Percentiles rank a stretch among this genome's conserved stretches.
phyloP scores from a whole-genome alignment of 2,888 invertebrate species.

The Dorcus parallelipipedus region DNA sequence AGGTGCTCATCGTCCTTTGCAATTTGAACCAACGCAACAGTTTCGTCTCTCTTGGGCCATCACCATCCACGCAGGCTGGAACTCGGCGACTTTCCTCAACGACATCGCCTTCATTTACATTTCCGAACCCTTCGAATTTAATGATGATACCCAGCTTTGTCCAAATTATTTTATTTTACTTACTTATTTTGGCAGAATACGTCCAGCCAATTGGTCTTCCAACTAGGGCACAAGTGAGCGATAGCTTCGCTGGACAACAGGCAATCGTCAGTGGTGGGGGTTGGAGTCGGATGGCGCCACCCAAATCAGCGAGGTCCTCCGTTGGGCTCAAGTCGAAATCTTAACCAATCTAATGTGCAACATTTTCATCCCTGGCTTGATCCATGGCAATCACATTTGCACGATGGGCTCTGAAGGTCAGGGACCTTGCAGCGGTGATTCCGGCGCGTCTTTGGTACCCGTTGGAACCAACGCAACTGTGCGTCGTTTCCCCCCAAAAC shows the following conservation, averaged over 20 bases:
- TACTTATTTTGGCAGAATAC: not conserved
- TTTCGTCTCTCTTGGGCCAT: constrained; percentile 15
- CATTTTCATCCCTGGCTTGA: constrained; percentile 42
- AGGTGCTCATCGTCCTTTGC: constrained; percentile 35
- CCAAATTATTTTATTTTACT: not conserved
- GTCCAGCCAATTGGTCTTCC: constrained; percentile 20
- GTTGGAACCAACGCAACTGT: not conserved
- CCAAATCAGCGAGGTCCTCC: constrained; percentile 7
- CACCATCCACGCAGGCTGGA: constrained; percentile 15
- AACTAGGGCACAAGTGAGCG: constrained; percentile 25
- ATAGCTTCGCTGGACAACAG: constrained; percentile 41
- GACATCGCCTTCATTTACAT: constrained; percentile 13
- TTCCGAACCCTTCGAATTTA: constrained; percentile 7
- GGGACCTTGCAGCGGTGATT: constrained; percentile 54
- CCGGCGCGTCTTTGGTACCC: constrained; percentile 39
- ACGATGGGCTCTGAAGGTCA: constrained; percentile 46
- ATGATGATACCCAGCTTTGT: not conserved
- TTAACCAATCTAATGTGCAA: constrained; percentile 42
- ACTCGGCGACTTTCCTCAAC: constrained; percentile 3
- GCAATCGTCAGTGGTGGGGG: constrained; percentile 53
- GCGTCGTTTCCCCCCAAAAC: not conserved
- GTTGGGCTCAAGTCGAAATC: constrained; percentile 7
- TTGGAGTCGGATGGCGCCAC: constrained; percentile 35
- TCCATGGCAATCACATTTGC: constrained; percentile 51
- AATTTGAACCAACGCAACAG: constrained; percentile 35